Base-by-base conservation (phyloP, 2,113 vertebrate species). In the Melierax canorus region DNA sequence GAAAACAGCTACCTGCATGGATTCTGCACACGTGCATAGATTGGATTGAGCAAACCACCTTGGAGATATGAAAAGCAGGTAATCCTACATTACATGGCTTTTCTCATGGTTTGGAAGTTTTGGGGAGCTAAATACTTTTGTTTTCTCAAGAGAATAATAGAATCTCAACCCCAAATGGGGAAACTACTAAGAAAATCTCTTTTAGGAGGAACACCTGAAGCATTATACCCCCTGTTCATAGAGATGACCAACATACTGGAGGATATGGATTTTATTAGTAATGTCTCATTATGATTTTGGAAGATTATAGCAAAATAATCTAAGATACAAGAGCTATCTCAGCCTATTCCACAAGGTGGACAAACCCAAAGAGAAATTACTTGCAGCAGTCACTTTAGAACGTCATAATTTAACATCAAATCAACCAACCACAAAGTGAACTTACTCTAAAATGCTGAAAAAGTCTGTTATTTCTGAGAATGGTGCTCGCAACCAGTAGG, bases 401-500 rank as follows among this genome's bases (percentile, higher is more conserved):
- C 19, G 59, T 23, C 36, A 68, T 18, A 18, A 64, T 62, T 92
- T 48, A 81, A 94, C 46, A 73, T 21, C 23, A 55, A 62, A 84
- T 22, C 53, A 92, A 79, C 12, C 11, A 90, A 58, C 4, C 43
- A 88, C 38, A 73, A 63, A 71, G 36, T 72, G 60, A 94, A 98
- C 99, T 99, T 98, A 99, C 99, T 99, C 99, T 94, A 99, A 97
- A 97, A 99, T 99, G 98, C 99, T 99, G 98, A 99, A 99, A 97
- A 99, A 99, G 98, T 99, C 99, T 1, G 99, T 99, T 89, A 99
- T 99, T 98, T 99, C 99, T 94, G 99, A 98, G 92, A 99, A 98
- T 34, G 99, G 98, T 67, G 99, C 99, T 93, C 99, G 98, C 87
- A 99, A 98, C 99, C 99, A 99, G 96, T 99, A 99, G 68, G 99